Percentiles rank a stretch among this genome's conserved stretches.
These are phyloP conservation scores for Metacarcinus magister DNA, from an alignment of 2,888 invertebrate genomes.

Conservation along the genomic window DNA sequence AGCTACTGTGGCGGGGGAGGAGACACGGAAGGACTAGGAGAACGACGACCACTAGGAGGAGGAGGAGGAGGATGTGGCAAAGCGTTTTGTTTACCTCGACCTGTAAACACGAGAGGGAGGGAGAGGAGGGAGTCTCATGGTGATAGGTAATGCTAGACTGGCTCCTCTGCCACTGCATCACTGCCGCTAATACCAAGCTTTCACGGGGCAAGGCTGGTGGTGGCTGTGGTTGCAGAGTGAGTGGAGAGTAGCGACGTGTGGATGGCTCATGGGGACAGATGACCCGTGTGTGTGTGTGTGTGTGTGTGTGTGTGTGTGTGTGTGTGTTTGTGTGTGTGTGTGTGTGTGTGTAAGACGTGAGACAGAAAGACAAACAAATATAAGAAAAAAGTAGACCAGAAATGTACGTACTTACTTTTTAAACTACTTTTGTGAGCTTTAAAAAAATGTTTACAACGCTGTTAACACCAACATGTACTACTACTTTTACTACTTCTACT, in stretches of 20 bases:
- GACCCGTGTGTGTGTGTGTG: not conserved
- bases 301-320: not conserved
- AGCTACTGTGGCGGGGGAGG: not conserved
- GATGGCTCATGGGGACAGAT: not conserved
- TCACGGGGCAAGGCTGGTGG: not conserved
- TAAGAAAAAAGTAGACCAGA: not conserved
- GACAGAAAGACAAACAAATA: not conserved
- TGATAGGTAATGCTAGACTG: constrained; percentile 11
- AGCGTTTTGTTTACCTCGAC: not conserved
- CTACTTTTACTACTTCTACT: not conserved
- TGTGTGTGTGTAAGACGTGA: not conserved
- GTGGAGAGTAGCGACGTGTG: not conserved
- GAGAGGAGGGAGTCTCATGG: not conserved
- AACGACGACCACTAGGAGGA: not conserved
- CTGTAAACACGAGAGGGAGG: not conserved
- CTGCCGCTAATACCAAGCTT: not conserved
- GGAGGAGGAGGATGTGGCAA: not conserved
- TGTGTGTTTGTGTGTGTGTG: not conserved
- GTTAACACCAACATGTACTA: not conserved
- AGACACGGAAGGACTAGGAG: not conserved
- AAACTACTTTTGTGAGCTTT: not conserved
- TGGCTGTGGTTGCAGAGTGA: not conserved
- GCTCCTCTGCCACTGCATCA: not conserved
- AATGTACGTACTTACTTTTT: not conserved
- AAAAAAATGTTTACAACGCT: not conserved